phyloP scores from a whole-genome alignment of 1,140 invertebrate species.

The Dendroctonus ponderosae region DNA sequence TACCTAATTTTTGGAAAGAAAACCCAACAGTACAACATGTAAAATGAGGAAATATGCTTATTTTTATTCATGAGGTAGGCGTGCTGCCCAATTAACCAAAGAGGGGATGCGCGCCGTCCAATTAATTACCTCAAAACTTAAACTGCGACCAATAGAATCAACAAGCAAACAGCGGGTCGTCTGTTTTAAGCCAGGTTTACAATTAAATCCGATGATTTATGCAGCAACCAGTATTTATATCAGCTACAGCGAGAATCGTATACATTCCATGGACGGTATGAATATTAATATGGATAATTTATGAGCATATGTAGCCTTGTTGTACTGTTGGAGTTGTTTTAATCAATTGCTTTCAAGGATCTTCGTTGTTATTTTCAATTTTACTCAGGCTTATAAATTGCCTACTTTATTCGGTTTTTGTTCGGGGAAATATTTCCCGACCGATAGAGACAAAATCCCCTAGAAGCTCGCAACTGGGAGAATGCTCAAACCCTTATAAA shows the following conservation, averaged over 20 bases:
- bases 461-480: too few relatives aligned
- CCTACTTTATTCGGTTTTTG: too few relatives aligned
- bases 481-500: too few relatives aligned
- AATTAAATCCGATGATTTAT: background rate
- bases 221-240: background rate
- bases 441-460: too few relatives aligned
- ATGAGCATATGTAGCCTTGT: background rate
- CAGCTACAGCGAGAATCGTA: background rate
- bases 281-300: constrained; percentile 1
- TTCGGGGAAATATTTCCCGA: too few relatives aligned
- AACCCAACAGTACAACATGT: too few relatives aligned
- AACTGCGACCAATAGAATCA: constrained; percentile 6
- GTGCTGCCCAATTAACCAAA: background rate
- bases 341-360: background rate
- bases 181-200: background rate
- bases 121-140: constrained; percentile 2
- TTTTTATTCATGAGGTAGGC: constrained; percentile 4
- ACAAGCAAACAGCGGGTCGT: background rate
- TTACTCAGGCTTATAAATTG: too few relatives aligned
- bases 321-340: background rate
- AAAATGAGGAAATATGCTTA: background rate
- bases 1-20: too few relatives aligned
- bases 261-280: background rate
- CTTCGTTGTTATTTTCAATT: too few relatives aligned
- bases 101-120: background rate